Evolutionary conservation across 2,797 vertebrate species (phyloP).

Genomic region (Limosa lapponica): DNA sequence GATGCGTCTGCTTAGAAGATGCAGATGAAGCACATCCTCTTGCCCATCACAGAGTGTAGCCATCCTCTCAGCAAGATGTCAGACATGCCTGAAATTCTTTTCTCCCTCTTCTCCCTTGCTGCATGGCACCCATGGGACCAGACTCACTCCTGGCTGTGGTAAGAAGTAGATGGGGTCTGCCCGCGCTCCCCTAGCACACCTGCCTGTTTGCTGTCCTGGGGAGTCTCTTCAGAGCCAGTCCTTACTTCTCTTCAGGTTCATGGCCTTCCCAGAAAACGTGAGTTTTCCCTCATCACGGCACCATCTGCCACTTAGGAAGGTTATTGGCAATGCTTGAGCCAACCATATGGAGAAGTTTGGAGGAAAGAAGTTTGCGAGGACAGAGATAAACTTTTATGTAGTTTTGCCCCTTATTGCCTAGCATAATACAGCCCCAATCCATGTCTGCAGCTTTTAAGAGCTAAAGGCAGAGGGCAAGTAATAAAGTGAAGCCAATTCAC

Average conservation of each 20-base stretch:
- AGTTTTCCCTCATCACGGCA: background rate
- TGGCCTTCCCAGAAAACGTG: background rate
- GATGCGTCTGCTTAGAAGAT: background rate
- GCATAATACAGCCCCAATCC: background rate
- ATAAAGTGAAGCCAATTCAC: constrained; percentile 8
- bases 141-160: fast-evolving
- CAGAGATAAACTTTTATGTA: background rate
- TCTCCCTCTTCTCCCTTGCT: background rate
- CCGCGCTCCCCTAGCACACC: too few species aligned
- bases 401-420: background rate
- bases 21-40: fast-evolving
- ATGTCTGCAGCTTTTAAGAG: background rate
- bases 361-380: background rate
- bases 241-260: background rate
- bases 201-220: background rate
- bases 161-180: background rate
- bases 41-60: fast-evolving
- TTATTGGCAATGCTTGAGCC: background rate
- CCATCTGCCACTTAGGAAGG: background rate
- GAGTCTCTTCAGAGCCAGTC: background rate
- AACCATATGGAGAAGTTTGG: background rate
- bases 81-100: background rate
- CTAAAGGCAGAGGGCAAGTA: background rate
- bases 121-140: background rate
- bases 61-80: background rate